phyloP scores from a whole-genome alignment of 2,113 vertebrate genomes.

The Siniperca chuatsi region DNA sequence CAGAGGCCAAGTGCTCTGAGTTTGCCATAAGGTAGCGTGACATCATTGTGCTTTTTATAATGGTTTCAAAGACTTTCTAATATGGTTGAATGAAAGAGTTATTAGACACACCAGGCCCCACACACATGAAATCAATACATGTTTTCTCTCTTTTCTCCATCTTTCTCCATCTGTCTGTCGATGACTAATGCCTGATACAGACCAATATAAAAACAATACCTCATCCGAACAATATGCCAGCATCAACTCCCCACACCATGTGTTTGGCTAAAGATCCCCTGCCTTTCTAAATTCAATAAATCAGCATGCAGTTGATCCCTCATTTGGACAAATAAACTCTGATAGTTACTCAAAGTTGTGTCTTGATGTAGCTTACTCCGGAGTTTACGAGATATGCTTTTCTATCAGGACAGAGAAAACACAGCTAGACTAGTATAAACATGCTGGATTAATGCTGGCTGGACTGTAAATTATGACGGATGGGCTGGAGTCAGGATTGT shows the following conservation, averaged over 20 bases:
- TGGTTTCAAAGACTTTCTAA: slow-evolving; percentile 30
- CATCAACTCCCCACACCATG: slow-evolving; percentile 53
- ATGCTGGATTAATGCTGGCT: slow-evolving; percentile 16
- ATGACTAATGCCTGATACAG: slow-evolving; percentile 72
- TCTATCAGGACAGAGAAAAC: slow-evolving; percentile 11
- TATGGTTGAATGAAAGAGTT: slow-evolving; percentile 43
- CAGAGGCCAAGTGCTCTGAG: slow-evolving; percentile 22
- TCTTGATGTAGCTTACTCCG: slow-evolving; percentile 40
- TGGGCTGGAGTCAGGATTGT: not conserved
- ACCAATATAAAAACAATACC: slow-evolving; percentile 72
- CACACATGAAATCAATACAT: slow-evolving; percentile 58
- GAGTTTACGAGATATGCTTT: slow-evolving; percentile 26
- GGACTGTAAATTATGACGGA: slow-evolving; percentile 36
- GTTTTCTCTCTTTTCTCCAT: slow-evolving; percentile 44
- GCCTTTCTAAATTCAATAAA: slow-evolving; percentile 59
- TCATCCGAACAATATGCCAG: slow-evolving; percentile 67
- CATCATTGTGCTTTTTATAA: slow-evolving; percentile 60
- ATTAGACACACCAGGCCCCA: slow-evolving; percentile 55
- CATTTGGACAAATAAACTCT: slow-evolving; percentile 66
- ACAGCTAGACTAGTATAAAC: slow-evolving; percentile 34
- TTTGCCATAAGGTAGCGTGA: slow-evolving; percentile 65
- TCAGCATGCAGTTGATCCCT: slow-evolving; percentile 61
- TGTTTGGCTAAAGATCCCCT: slow-evolving; percentile 64
- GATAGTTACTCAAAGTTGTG: slow-evolving; percentile 54
- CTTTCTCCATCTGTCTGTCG: slow-evolving; percentile 29